Percentiles rank a stretch among this genome's conserved stretches.
These are phyloP conservation scores for Drosophila longiperda DNA, from an alignment of 2,888 invertebrate genomes.

Conservation along the genomic window DNA sequence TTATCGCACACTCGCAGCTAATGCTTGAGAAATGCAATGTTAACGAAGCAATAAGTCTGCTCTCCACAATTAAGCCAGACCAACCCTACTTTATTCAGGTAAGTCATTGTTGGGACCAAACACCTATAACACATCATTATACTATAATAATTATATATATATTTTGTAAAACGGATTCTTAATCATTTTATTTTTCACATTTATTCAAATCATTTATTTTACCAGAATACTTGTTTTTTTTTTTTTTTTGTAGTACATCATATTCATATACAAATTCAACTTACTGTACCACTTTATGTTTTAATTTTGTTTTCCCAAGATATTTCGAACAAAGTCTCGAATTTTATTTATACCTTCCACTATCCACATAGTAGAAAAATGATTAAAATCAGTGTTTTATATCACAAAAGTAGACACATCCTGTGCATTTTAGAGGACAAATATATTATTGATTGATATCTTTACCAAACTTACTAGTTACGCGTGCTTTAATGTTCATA, in stretches of 20 bases:
- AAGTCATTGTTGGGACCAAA: constrained; percentile 46
- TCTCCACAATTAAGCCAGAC: constrained; percentile 91
- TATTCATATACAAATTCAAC: neutral
- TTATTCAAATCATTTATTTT: neutral
- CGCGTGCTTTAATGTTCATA: neutral
- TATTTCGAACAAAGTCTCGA: neutral
- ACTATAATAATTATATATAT: neutral
- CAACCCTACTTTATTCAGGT: constrained; percentile 93
- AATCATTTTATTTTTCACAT: neutral
- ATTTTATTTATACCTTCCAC: neutral
- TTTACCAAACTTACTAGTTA: neutral
- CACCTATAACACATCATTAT: neutral
- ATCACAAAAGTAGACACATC: neutral
- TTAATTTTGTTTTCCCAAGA: neutral
- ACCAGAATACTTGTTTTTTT: neutral
- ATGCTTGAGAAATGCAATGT: constrained; percentile 92
- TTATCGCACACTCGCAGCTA: constrained; percentile 94
- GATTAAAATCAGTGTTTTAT: neutral
- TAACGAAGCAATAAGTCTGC: constrained; percentile 91
- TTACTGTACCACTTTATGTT: neutral
- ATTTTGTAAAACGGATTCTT: neutral
- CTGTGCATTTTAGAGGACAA: neutral
- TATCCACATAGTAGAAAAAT: neutral
- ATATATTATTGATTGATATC: neutral
- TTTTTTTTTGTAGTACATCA: neutral